These are phyloP conservation scores for Polydrusus pterygomalis DNA, from an alignment of 2,888 invertebrate species.

Conservation along the genomic window DNA sequence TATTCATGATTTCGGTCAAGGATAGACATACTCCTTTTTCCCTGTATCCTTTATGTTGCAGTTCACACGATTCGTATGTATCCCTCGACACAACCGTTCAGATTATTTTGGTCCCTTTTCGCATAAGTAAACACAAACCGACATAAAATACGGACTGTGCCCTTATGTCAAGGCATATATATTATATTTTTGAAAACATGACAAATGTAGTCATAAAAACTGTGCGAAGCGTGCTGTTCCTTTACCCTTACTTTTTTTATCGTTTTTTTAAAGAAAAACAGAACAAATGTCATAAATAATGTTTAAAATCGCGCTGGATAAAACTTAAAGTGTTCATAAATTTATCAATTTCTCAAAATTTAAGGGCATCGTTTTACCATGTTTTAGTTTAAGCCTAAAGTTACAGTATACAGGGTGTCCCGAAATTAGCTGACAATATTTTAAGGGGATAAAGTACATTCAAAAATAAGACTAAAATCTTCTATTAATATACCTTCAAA, in stretches of 20 bases:
- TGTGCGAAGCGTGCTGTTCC: not conserved
- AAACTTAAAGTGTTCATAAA: too few species aligned
- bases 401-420: too few species aligned
- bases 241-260: not conserved
- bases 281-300: not conserved
- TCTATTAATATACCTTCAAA: too few species aligned
- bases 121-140: conserved; percentile 8
- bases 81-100: not conserved
- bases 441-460: too few species aligned
- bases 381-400: too few species aligned
- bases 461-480: too few species aligned
- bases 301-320: too few species aligned
- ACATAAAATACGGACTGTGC: conserved; percentile 9
- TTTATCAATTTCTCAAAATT: too few species aligned
- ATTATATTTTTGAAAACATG: not conserved
- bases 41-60: not conserved
- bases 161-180: not conserved
- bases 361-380: too few species aligned
- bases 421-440: too few species aligned
- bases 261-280: not conserved
- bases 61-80: not conserved
- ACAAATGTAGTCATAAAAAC: not conserved
- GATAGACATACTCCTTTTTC: too few species aligned
- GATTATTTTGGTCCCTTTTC: not conserved
- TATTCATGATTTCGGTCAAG: too few species aligned